phyloP scores from a whole-genome alignment of 2,113 vertebrate species.

The Plecturocebus donacophilus region DNA sequence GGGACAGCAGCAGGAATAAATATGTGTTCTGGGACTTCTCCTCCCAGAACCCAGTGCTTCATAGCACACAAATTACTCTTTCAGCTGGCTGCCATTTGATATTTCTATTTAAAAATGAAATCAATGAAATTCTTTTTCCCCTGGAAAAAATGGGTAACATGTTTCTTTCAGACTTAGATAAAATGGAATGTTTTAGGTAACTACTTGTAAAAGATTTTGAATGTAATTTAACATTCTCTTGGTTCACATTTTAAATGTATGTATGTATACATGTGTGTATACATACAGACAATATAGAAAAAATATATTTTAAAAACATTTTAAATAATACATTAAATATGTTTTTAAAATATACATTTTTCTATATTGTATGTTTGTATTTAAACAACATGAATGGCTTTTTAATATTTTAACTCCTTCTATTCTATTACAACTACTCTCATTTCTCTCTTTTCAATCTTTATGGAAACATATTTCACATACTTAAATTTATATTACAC shows the following conservation, averaged over 20 bases:
- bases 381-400: neutral
- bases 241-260: neutral
- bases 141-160: neutral
- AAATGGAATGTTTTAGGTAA: conserved; percentile 24
- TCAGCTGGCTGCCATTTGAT: neutral
- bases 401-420: neutral
- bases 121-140: neutral
- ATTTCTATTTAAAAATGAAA: conserved; percentile 41
- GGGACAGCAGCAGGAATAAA: neutral
- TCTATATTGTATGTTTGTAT: too few relatives aligned
- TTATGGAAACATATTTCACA: neutral
- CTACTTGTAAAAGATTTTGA: neutral
- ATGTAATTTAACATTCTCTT: neutral
- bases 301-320: too few relatives aligned
- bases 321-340: too few relatives aligned
- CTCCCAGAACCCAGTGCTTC: neutral
- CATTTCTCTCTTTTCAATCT: neutral
- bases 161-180: conserved; percentile 18
- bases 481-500: neutral
- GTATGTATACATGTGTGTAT: neutral
- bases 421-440: neutral
- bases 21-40: neutral
- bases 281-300: neutral
- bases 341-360: too few relatives aligned
- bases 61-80: neutral